Conservation (phyloP, 1,140 invertebrate genomes). For the Caenorhabditis latens region DNA sequence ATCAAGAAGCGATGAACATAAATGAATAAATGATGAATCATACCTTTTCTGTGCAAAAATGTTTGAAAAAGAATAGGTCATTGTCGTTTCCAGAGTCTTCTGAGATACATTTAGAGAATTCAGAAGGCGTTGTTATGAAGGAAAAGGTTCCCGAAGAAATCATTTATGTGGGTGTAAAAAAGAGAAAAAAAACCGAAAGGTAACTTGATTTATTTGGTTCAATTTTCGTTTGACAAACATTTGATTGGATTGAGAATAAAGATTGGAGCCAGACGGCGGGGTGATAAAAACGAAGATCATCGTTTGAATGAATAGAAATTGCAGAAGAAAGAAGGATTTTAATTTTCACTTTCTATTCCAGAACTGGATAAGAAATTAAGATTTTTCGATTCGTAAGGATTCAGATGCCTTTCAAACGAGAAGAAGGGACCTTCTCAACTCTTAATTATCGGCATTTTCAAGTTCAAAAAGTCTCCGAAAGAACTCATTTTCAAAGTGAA, state of each 20-base stretch:
- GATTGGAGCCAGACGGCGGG: neutral
- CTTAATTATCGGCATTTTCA: neutral
- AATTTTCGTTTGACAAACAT: neutral
- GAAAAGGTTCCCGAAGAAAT: neutral
- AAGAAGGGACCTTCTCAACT: neutral
- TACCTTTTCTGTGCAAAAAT: neutral
- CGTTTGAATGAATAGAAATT: too few relatives aligned
- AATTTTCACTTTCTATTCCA: neutral
- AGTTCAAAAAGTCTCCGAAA: neutral
- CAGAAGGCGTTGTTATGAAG: neutral
- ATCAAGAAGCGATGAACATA: constrained; percentile 39
- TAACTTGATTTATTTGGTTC: constrained; percentile 9
- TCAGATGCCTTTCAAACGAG: too few relatives aligned
- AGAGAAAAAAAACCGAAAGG: neutral
- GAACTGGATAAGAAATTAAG: neutral
- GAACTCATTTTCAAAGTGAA: neutral
- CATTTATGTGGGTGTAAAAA: neutral
- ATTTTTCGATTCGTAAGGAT: too few relatives aligned
- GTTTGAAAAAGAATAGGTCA: neutral
- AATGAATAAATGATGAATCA: constrained; percentile 35
- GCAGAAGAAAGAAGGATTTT: too few relatives aligned
- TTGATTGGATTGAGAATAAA: neutral
- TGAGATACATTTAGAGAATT: neutral
- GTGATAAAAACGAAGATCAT: too few relatives aligned
- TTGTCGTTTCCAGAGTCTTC: neutral